Conservation (phyloP, 2,888 invertebrate species). For the Ochropleura leucogaster region DNA sequence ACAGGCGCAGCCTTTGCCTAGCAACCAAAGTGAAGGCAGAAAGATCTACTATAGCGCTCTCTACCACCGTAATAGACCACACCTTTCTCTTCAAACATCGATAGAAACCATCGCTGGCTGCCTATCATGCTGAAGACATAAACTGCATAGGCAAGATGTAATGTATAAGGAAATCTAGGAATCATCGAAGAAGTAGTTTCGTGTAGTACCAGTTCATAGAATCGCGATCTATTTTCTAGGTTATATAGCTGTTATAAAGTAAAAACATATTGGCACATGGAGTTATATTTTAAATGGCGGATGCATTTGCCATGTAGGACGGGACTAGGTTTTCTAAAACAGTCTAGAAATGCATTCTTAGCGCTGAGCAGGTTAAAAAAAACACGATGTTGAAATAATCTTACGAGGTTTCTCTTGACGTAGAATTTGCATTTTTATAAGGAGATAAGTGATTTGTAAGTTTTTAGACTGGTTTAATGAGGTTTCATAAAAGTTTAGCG, state of each 20-base stretch:
- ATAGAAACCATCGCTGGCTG: constrained; percentile 67
- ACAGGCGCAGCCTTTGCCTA: constrained; percentile 78
- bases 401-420: constrained; percentile 58
- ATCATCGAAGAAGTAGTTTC: constrained; percentile 26
- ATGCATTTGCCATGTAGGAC: constrained; percentile 83
- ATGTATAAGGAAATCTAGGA: constrained; percentile 55
- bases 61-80: constrained; percentile 62
- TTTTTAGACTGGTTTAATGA: constrained; percentile 57
- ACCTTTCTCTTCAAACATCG: constrained; percentile 40
- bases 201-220: constrained; percentile 79
- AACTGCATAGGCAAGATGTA: constrained; percentile 37
- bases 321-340: constrained; percentile 80
- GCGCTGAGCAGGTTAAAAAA: constrained; percentile 61
- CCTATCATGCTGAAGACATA: fast-evolving
- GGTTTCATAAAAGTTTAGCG: constrained; percentile 59
- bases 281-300: constrained; percentile 83
- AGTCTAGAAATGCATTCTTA: constrained; percentile 79
- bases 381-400: constrained; percentile 65
- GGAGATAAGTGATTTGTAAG: constrained; percentile 63
- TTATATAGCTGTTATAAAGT: constrained; percentile 80
- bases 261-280: constrained; percentile 83
- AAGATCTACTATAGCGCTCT: constrained; percentile 79
- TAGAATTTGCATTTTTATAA: constrained; percentile 63
- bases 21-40: constrained; percentile 88
- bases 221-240: constrained; percentile 84